phyloP scores from a whole-genome alignment of 2,797 vertebrate genomes.

The Cryptoblepharus egeriae region DNA sequence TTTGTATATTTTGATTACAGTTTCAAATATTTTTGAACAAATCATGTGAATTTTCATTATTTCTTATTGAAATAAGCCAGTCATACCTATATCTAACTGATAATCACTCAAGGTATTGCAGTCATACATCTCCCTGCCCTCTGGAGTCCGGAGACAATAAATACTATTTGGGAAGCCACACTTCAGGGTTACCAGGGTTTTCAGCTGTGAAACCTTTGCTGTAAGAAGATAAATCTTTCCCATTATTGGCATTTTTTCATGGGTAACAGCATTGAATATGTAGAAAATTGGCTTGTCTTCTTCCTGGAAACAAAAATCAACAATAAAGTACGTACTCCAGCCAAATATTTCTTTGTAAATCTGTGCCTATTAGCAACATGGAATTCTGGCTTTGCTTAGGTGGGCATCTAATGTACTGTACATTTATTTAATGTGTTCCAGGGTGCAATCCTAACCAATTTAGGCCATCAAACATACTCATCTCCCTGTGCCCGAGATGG shows the following conservation, averaged over 20 bases:
- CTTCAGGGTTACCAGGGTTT: conserved; percentile 73
- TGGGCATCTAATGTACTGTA: not conserved
- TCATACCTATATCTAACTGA: conserved; percentile 71
- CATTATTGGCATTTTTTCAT: conserved; percentile 72
- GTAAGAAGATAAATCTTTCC: conserved; percentile 66
- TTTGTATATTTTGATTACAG: too few species aligned
- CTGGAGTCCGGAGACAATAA: conserved; percentile 77
- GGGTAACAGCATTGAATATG: conserved; percentile 79
- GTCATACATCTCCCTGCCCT: conserved; percentile 78
- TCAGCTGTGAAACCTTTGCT: conserved; percentile 73
- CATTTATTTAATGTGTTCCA: too few species aligned
- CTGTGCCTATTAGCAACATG: not conserved
- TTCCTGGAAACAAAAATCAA: conserved; percentile 64
- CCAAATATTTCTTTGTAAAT: not conserved
- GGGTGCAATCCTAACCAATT: too few species aligned
- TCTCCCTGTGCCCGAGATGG: too few species aligned
- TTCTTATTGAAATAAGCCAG: too few species aligned
- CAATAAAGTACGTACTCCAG: not conserved
- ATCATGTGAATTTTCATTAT: too few species aligned
- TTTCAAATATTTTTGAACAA: too few species aligned
- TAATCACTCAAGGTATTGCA: conserved; percentile 80
- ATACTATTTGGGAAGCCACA: conserved; percentile 78
- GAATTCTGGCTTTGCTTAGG: not conserved
- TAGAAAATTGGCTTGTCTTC: conserved; percentile 77
- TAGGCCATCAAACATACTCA: too few species aligned